phyloP scores from a whole-genome alignment of 2,113 vertebrate genomes.

The Callipepla squamata region DNA sequence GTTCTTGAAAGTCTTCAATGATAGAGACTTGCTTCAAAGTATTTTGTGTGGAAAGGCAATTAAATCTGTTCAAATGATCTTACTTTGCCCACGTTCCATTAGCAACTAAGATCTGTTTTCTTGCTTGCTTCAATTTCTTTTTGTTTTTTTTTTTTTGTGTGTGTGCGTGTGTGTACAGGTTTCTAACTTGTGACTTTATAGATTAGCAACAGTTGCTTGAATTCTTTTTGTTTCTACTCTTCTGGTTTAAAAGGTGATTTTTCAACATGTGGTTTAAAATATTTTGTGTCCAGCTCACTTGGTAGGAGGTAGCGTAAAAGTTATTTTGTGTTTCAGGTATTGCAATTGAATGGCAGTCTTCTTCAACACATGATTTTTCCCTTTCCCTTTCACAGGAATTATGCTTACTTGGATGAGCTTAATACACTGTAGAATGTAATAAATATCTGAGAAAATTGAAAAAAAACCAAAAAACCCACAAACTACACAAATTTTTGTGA shows the following conservation, averaged over 20 bases:
- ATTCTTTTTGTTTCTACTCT: not conserved
- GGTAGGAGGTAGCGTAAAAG: not conserved
- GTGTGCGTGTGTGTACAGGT: not conserved
- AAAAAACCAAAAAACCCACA: not conserved
- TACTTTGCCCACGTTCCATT: not conserved
- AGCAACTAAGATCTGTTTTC: not conserved
- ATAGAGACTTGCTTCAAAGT: not conserved
- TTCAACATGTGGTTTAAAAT: not conserved
- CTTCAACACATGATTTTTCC: not conserved
- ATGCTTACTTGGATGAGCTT: not conserved
- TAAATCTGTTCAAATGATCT: constrained; percentile 9
- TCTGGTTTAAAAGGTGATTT: not conserved
- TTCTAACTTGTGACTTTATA: not conserved
- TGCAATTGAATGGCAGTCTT: not conserved
- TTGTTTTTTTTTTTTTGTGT: too few species aligned
- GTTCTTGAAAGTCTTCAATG: not conserved
- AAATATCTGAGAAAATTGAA: not conserved
- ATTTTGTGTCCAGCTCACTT: not conserved
- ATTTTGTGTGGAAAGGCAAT: constrained; percentile 24
- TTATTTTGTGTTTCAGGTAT: not conserved
- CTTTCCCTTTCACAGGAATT: not conserved
- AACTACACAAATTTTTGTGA: not conserved
- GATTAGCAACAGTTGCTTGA: not conserved
- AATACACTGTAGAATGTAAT: not conserved
- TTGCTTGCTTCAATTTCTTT: not conserved